Percentiles rank a stretch among this genome's conserved stretches.
These are phyloP conservation scores for Tetropium fuscum DNA, from an alignment of 2,888 invertebrate species.

Conservation along the genomic window DNA sequence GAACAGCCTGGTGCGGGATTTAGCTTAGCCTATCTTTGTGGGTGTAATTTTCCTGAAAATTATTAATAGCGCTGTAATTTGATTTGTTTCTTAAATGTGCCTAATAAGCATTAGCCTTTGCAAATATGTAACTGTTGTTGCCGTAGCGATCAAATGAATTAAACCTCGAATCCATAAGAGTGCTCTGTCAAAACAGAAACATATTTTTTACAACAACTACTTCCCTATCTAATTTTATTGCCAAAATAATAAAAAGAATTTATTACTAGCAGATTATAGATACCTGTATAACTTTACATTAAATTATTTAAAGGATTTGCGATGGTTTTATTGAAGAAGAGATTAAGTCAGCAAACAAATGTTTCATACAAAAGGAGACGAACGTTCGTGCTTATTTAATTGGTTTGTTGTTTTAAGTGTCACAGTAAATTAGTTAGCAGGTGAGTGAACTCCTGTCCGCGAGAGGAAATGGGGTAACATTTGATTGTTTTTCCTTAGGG, in stretches of 20 bases:
- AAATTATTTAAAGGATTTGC: not conserved
- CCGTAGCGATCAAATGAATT: not conserved
- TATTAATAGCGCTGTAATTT: too few relatives aligned
- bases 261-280: not conserved
- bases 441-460: not conserved
- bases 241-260: slow-evolving; percentile 8
- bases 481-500: not conserved
- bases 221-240: slow-evolving; percentile 6
- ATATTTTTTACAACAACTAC: not conserved
- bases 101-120: too few relatives aligned
- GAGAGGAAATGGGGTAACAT: not conserved
- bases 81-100: too few relatives aligned
- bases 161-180: slow-evolving; percentile 3
- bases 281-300: not conserved
- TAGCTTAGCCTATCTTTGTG: too few relatives aligned
- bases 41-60: too few relatives aligned
- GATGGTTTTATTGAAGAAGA: slow-evolving; percentile 3
- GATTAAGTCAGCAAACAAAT: slow-evolving; percentile 11
- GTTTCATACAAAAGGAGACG: slow-evolving; percentile 3
- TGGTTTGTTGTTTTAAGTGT: not conserved
- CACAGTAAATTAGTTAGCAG: not conserved
- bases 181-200: not conserved
- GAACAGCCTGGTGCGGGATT: too few relatives aligned
- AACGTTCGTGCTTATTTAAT: not conserved
- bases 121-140: too few relatives aligned